Evolutionary conservation across 2,113 vertebrate species (phyloP).

Genomic region (Bolborhynchus lineola): DNA sequence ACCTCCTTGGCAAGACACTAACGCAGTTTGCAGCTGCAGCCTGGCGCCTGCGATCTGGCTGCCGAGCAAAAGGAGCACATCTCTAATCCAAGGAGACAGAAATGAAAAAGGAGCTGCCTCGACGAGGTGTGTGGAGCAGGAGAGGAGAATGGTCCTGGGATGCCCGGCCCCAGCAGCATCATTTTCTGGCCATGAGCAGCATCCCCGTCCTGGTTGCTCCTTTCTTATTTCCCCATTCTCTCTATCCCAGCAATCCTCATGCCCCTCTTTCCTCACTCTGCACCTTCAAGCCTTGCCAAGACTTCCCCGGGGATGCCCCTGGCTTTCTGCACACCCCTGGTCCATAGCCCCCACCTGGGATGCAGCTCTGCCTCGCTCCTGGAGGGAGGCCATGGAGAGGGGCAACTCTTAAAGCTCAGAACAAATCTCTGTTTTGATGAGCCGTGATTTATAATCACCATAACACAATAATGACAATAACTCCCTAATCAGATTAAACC

Average conservation of each 20-base stretch:
- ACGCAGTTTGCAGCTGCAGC: conserved; percentile 48
- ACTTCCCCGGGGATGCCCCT: background rate
- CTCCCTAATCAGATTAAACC: conserved; percentile 47
- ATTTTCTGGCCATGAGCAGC: rapidly evolving
- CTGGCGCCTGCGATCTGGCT: conserved; percentile 27
- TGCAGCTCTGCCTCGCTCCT: background rate
- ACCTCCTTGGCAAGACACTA: conserved; percentile 1
- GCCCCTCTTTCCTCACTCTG: rapidly evolving
- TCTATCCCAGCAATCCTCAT: rapidly evolving
- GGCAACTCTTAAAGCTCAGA: background rate
- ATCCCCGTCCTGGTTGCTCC: rapidly evolving
- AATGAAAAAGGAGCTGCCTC: background rate
- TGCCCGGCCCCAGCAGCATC: background rate
- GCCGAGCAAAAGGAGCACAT: background rate
- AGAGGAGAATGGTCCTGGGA: background rate
- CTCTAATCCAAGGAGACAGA: conserved; percentile 42
- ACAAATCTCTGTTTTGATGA: background rate
- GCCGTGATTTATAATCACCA: background rate
- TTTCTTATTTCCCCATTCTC: background rate
- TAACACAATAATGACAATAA: background rate
- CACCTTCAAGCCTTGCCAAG: background rate
- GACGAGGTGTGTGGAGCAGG: background rate
- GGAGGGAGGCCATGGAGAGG: background rate
- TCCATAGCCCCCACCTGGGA: rapidly evolving
- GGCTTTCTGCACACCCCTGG: background rate